Base-by-base conservation (phyloP, 2,797 vertebrate genomes). In the Tapera naevia region DNA sequence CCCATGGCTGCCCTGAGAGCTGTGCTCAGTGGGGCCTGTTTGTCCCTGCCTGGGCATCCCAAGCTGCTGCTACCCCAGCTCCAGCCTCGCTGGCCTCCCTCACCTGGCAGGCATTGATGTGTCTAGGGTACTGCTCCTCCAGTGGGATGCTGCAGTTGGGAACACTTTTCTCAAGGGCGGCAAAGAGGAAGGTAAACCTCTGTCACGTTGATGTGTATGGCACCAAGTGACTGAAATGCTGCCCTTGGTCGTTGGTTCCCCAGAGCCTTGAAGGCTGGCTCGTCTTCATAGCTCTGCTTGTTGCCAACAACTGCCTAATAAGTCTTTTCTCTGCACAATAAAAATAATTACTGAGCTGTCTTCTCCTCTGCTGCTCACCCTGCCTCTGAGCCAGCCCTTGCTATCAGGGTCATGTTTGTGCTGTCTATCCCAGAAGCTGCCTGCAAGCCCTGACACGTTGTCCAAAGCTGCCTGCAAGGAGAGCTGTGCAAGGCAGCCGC, bases 91-190 rank as follows among this genome's bases (percentile, higher is more conserved):
- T 35, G 14, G 4, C 23, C n/a, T 85, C 32, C n/a, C 35, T 57
- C 23, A 13, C 5, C 10, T 1, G 1, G 19, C 70, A 53, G 45
- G 16, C 1, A 1, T 14, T 0, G 0, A 22, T 10, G 17, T 39
- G 39, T 24, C 18, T 4, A 7, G 10, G n/a, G 15, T 7, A 7
- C 24, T 0, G 5, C 61, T 73, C 19, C 3, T 8, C 45, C 25
- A 30, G 10, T 0, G 1, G 35, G 50, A 46, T 66, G 33, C 65
- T 78, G 57, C 21, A 8, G 10, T 4, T 18, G 32, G 48, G 78
- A 81, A 33, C 0, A 0, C 4, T 9, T 25, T 37, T 67, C 56
- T 69, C 0, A 0, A 43, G n/a, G 50, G 27, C 1, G 6, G 21
- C 0, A 3, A n/a, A 81, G 30, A 22, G 33, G 28, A 85, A 80